Percentiles rank a stretch among this genome's conserved stretches.
Evolutionary conservation across 2,888 invertebrate genomes (phyloP).

Genomic region (Biston stratarius): DNA sequence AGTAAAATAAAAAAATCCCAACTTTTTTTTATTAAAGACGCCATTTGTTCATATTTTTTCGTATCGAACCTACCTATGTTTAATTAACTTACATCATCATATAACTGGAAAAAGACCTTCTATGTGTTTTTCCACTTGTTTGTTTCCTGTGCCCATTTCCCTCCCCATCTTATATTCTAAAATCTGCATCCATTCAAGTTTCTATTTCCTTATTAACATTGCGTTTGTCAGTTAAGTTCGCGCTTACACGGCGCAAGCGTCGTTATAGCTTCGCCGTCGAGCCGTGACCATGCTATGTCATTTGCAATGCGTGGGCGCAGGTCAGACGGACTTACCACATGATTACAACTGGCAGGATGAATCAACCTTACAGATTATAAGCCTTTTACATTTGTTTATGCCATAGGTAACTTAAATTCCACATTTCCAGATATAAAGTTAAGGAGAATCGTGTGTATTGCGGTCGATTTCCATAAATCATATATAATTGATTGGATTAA

Average conservation of each 20-base stretch:
- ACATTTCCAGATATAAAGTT: too few relatives aligned
- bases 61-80: too few relatives aligned
- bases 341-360: slow-evolving; percentile 42
- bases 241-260: slow-evolving; percentile 34
- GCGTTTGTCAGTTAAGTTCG: slow-evolving; percentile 34
- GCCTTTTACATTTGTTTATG: not conserved
- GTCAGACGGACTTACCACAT: slow-evolving; percentile 45
- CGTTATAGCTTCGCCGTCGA: slow-evolving; percentile 25
- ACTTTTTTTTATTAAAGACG: too few relatives aligned
- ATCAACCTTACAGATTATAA: slow-evolving; percentile 29
- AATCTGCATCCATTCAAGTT: slow-evolving; percentile 3
- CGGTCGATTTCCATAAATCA: too few relatives aligned
- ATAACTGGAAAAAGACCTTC: too few relatives aligned
- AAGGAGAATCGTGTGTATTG: too few relatives aligned
- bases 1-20: too few relatives aligned
- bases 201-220: slow-evolving; percentile 20
- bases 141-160: not conserved
- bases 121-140: not conserved
- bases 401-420: not conserved
- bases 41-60: too few relatives aligned
- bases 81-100: too few relatives aligned
- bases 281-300: slow-evolving; percentile 31
- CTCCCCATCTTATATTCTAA: not conserved
- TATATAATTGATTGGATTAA: too few relatives aligned
- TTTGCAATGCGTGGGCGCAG: slow-evolving; percentile 43